phyloP scores from a whole-genome alignment of 2,797 vertebrate species.

The Manis crassicaudata region DNA sequence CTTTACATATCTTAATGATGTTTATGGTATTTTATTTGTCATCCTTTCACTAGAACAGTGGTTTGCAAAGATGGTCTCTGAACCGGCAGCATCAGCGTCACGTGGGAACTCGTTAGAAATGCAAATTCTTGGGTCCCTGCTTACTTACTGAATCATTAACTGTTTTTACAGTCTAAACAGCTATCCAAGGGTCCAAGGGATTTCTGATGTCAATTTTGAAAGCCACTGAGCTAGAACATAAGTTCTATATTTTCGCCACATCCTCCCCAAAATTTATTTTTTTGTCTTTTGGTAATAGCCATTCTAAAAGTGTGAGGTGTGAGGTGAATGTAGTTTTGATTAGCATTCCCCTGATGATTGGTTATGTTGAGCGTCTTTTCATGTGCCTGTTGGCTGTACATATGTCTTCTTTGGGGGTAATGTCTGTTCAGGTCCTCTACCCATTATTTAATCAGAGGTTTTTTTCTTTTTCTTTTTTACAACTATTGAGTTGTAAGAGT shows the following conservation, averaged over 20 bases:
- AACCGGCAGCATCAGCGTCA: background rate
- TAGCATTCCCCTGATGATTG: background rate
- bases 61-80: background rate
- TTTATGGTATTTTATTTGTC: background rate
- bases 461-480: background rate
- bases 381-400: background rate
- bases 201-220: conserved; percentile 23
- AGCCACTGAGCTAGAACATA: background rate
- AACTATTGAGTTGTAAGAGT: background rate
- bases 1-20: background rate
- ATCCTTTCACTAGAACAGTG: background rate
- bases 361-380: background rate
- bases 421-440: background rate
- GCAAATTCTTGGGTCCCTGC: background rate
- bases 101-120: background rate
- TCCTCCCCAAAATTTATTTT: background rate
- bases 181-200: background rate
- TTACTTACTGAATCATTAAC: background rate
- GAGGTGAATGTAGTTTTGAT: background rate
- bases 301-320: background rate
- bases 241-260: background rate
- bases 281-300: background rate
- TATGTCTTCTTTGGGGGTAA: background rate
- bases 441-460: background rate
- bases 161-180: background rate